phyloP scores from a whole-genome alignment of 2,797 vertebrate species.

The Antennarius maculatus region DNA sequence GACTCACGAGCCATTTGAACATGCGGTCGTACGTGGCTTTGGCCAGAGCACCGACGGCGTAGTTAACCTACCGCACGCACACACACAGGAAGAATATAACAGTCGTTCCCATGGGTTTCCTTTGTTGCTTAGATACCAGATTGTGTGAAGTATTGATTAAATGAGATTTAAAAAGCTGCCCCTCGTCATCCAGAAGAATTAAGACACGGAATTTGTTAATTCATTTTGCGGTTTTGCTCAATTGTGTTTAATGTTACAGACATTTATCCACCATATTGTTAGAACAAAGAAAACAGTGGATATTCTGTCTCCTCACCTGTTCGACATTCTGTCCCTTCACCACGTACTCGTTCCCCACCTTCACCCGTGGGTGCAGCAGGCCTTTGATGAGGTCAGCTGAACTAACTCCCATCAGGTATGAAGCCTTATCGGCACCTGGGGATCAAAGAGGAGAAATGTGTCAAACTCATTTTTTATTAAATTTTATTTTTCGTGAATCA shows the following conservation, averaged over 20 bases:
- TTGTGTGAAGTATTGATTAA: conserved; percentile 51
- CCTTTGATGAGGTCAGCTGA: conserved; percentile 95
- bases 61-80: conserved; percentile 84
- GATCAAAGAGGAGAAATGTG: conserved; percentile 3
- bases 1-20: conserved; percentile 92
- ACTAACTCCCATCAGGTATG: conserved; percentile 95
- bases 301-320: conserved; percentile 81
- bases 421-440: conserved; percentile 93
- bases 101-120: conserved; percentile 58
- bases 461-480: not conserved
- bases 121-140: conserved; percentile 66
- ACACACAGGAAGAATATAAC: conserved; percentile 37
- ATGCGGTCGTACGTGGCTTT: conserved; percentile 95
- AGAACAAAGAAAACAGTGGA: not conserved
- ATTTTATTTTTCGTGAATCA: not conserved
- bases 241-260: not conserved
- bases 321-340: conserved; percentile 95
- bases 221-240: not conserved
- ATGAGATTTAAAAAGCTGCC: conserved; percentile 24
- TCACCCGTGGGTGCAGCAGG: conserved; percentile 93
- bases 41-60: conserved; percentile 93
- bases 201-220: not conserved
- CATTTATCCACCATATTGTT: not conserved
- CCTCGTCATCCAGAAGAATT: conserved; percentile 5
- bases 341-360: conserved; percentile 93